Base-by-base conservation (phyloP, 1,140 invertebrate genomes). In the Lordiphosa stackelbergi region DNA sequence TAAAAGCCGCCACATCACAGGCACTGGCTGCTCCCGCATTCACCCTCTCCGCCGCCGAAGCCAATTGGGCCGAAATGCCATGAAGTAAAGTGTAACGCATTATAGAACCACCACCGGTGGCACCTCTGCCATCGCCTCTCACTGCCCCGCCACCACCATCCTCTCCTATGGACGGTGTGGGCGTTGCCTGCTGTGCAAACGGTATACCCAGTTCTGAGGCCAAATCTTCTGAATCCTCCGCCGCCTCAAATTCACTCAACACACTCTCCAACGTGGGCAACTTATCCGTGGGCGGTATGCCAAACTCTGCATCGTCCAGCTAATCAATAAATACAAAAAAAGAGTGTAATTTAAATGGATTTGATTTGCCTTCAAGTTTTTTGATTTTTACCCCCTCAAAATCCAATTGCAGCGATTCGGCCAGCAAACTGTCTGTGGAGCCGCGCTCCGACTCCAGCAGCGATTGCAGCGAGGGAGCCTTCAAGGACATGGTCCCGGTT, bases 11-110 rank as follows among this genome's bases (percentile, higher is more conserved):
- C 36, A 94, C 94, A 61, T 93, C 91, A 19, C 94, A 91, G 13
- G 95, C 92, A 70, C 95, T 96, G 2, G 96, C 95, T 53, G 94
- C 90, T 16, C 97, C 97, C 51, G 95, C 95, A 89, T 95, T 94
- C 13, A 97, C 94, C 65, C 95, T 91, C 70, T 98, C 96, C 53
- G 91, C 90, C 12, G 95, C 95, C 13, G 94, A 95, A 11, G 90
- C 88, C n/a, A 97, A 90, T 88, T 97, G 95, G 16, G 94, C 90
- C n/a, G 95, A 95, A 34, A 97, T 92, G 63, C 94, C 94, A 89
- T 95, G 94, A 9, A 97, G 88, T 42, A 95, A 91, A 22, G 94
- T 92, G 87, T 96, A 95, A 42, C 94, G 91, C 59, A 96, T 88
- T 58, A 96, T 93, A 34, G 93, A 93, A 43, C 93, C 92, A 10